phyloP scores from a whole-genome alignment of 2,797 vertebrate genomes.

The Crax fasciolata region DNA sequence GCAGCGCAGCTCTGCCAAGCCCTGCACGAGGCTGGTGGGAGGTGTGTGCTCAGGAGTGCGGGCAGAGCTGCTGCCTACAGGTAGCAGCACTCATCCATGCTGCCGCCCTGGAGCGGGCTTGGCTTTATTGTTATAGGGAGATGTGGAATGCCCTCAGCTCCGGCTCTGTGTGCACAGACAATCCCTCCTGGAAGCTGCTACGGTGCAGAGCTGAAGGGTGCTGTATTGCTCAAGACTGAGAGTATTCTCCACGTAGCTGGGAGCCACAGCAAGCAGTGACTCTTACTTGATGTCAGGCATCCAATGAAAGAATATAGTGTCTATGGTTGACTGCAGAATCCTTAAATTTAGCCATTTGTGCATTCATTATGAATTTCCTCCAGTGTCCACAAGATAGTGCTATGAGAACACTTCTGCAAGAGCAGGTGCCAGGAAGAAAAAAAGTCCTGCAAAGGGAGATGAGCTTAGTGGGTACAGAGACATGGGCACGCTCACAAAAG shows the following conservation, averaged over 20 bases:
- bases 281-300: background rate
- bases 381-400: conserved; percentile 57
- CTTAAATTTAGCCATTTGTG: background rate
- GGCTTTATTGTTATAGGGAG: background rate
- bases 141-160: background rate
- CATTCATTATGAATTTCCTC: background rate
- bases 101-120: background rate
- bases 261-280: background rate
- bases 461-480: background rate
- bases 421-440: background rate
- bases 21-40: rapidly evolving
- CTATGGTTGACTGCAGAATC: background rate
- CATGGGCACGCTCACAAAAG: background rate
- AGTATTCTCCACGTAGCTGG: background rate
- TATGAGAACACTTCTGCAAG: conserved; percentile 12
- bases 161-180: background rate
- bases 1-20: background rate
- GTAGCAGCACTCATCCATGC: background rate
- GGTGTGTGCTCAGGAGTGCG: background rate
- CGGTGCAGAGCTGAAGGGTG: background rate
- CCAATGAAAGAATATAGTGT: background rate
- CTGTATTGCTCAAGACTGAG: background rate
- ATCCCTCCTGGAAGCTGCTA: no score
- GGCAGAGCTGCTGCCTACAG: rapidly evolving
- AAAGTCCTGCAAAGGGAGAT: background rate